Evolutionary conservation across 37 sponge, comb jelly and placozoan species (phyloP).

Genomic region (Halisarca cf. caerulea): DNA sequence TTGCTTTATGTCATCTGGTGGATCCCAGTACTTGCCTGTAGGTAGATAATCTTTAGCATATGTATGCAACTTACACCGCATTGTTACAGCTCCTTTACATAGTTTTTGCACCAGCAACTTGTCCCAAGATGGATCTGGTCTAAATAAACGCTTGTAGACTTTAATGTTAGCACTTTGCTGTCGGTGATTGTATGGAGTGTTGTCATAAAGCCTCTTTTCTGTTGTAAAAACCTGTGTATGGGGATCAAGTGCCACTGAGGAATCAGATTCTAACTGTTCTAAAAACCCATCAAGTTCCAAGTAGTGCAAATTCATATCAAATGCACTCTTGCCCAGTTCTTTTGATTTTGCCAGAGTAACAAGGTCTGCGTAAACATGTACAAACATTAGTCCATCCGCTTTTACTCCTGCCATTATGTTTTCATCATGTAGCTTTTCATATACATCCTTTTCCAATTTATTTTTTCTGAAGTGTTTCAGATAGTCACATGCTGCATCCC

Average conservation of each 20-base stretch:
- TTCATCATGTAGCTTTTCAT: slow-evolving; percentile 16
- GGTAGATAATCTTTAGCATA: slow-evolving; percentile 55
- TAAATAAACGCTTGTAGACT: slow-evolving; percentile 22
- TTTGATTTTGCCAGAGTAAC: slow-evolving; percentile 46
- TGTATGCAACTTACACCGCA: slow-evolving; percentile 28
- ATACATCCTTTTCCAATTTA: slow-evolving; percentile 24
- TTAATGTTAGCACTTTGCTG: not conserved
- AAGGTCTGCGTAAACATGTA: slow-evolving; percentile 48
- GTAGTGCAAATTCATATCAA: slow-evolving; percentile 41
- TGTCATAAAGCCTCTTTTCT: slow-evolving; percentile 39
- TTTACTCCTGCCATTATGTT: not conserved
- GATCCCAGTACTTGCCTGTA: slow-evolving; percentile 56
- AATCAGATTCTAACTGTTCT: slow-evolving; percentile 23
- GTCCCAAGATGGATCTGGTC: not conserved
- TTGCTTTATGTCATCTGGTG: slow-evolving; percentile 15
- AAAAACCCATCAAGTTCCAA: slow-evolving; percentile 40
- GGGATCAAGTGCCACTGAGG: not conserved
- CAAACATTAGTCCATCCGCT: slow-evolving; percentile 43
- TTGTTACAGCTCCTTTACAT: slow-evolving; percentile 29
- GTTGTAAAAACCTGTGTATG: slow-evolving; percentile 31
- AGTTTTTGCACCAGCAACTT: slow-evolving; percentile 1
- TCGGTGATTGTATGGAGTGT: slow-evolving; percentile 28
- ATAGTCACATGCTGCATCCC: slow-evolving; percentile 39
- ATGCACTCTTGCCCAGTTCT: slow-evolving; percentile 26
- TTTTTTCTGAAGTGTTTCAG: slow-evolving; percentile 37